These are phyloP conservation scores for Onychorhynchus coronatus DNA, from an alignment of 2,113 vertebrate genomes.

Conservation along the genomic window DNA sequence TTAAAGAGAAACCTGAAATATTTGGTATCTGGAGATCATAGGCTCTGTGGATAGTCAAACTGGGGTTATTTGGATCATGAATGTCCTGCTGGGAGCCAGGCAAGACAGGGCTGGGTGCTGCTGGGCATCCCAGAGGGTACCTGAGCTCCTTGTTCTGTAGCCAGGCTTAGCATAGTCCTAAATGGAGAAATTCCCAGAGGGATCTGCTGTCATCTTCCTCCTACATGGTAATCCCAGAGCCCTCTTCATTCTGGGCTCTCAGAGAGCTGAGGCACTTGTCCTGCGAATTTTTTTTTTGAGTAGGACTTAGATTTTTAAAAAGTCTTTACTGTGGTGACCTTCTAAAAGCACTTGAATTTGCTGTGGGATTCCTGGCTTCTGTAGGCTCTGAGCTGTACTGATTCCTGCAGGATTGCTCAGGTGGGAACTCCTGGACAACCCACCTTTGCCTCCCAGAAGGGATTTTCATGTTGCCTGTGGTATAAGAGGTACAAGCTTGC, in stretches of 20 bases:
- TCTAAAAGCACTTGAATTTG: neutral
- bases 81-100: neutral
- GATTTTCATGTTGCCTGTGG: neutral
- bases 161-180: neutral
- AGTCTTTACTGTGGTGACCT: neutral
- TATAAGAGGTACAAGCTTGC: neutral
- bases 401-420: neutral
- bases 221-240: neutral
- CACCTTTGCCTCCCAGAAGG: neutral
- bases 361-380: neutral
- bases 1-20: neutral
- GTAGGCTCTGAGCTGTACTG: neutral
- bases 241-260: neutral
- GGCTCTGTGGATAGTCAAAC: neutral
- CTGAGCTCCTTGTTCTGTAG: neutral
- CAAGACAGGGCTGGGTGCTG: neutral
- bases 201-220: neutral
- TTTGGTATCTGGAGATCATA: neutral
- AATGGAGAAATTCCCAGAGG: neutral
- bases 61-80: neutral
- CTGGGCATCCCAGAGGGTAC: neutral
- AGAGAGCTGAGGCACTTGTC: fast-evolving
- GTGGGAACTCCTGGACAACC: neutral
- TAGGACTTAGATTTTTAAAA: neutral
- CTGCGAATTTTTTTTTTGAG: neutral